These are phyloP conservation scores for Mylabris phalerata DNA, from an alignment of 1,140 invertebrate genomes.

Conservation along the genomic window DNA sequence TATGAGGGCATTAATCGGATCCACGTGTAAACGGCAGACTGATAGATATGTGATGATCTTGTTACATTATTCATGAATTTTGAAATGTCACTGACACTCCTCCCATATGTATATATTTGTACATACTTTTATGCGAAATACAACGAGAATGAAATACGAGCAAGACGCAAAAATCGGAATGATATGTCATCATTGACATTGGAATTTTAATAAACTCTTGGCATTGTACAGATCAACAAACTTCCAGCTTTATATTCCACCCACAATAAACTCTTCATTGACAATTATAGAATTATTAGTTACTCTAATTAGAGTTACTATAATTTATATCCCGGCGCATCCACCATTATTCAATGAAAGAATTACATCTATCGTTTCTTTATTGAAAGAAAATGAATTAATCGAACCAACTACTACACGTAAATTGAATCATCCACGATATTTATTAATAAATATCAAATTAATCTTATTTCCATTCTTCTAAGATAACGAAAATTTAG, in stretches of 20 bases:
- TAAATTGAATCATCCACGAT: slow-evolving; percentile 2
- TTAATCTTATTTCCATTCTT: background rate
- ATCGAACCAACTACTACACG: background rate
- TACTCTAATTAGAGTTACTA: background rate
- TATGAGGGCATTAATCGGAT: background rate
- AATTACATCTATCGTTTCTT: background rate
- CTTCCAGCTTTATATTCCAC: background rate
- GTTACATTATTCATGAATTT: slow-evolving; percentile 14
- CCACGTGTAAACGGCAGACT: slow-evolving; percentile 8
- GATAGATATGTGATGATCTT: slow-evolving; percentile 10
- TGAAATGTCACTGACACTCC: background rate
- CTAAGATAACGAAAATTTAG: background rate
- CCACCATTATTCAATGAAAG: background rate
- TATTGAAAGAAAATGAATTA: background rate
- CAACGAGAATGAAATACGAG: background rate
- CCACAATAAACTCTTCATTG: background rate
- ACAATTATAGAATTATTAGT: background rate
- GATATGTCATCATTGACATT: background rate
- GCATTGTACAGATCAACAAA: background rate
- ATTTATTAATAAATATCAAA: background rate
- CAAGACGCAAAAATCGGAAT: background rate
- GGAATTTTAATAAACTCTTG: background rate
- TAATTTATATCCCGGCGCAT: slow-evolving; percentile 1
- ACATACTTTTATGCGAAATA: background rate
- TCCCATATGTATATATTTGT: no score